A percentile compares a stretch with the other conserved stretches of the same genome.
These are phyloP conservation scores for Okapia johnstoni DNA, from an alignment of 2,113 vertebrate genomes.

Conservation along the genomic window DNA sequence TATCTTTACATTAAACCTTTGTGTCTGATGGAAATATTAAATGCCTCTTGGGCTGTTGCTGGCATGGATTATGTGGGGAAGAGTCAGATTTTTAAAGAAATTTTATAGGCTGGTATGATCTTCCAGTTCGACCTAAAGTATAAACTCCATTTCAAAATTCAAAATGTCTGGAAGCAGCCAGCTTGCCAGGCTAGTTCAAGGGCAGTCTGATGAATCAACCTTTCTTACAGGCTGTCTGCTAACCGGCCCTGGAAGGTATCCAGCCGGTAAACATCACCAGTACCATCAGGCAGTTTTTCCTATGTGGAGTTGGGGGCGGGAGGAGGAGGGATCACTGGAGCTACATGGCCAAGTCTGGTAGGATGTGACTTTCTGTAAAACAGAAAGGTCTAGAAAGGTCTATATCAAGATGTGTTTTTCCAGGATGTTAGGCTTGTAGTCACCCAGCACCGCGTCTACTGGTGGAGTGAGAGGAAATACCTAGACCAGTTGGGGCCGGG, in stretches of 20 bases:
- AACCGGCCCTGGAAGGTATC: conserved; percentile 59
- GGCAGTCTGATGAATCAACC: conserved; percentile 53
- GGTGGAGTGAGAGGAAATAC: not conserved
- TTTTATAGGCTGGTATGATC: conserved; percentile 40
- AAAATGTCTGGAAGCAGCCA: conserved; percentile 65
- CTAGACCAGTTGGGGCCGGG: not conserved
- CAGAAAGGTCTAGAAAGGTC: conserved; percentile 39
- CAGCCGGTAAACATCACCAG: conserved; percentile 55
- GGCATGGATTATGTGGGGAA: not conserved
- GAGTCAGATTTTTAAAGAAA: not conserved
- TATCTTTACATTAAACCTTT: not conserved
- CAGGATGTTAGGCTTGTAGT: not conserved
- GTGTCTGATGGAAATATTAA: not conserved
- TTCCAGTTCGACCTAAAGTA: conserved; percentile 31
- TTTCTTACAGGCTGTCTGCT: conserved; percentile 50
- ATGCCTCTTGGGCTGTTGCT: not conserved
- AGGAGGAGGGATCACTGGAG: not conserved
- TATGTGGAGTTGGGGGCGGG: not conserved
- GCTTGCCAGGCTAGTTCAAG: conserved; percentile 59
- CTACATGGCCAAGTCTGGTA: conserved; percentile 17
- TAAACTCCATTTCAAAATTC: conserved; percentile 51
- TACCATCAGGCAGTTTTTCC: conserved; percentile 6
- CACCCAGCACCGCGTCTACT: not conserved
- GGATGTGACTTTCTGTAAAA: conserved; percentile 36
- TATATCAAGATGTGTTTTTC: conserved; percentile 41